Evolutionary conservation across 2,888 invertebrate species (phyloP).

Genomic region (Odontocerum albicorne): DNA sequence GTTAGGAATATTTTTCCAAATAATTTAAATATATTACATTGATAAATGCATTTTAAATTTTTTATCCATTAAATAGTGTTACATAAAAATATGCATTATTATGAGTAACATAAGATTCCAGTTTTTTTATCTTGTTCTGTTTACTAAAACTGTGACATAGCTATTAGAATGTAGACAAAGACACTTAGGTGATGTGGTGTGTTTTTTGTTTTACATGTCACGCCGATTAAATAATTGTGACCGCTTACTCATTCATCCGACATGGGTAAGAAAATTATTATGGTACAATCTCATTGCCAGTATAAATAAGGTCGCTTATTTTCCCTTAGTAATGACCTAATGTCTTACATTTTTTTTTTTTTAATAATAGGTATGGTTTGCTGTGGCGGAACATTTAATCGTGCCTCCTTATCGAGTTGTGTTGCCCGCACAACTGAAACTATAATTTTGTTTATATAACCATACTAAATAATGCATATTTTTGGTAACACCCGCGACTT

Average conservation of each 20-base stretch:
- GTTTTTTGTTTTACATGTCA: constrained; percentile 38
- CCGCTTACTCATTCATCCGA: constrained; percentile 35
- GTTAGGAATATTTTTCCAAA: too few relatives aligned
- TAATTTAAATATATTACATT: too few relatives aligned
- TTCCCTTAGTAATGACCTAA: constrained; percentile 53
- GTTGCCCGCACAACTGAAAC: too few relatives aligned
- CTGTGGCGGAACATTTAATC: not conserved
- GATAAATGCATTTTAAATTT: too few relatives aligned
- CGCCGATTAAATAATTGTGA: constrained; percentile 36
- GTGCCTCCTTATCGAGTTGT: too few relatives aligned
- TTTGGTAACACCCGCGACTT: constrained; percentile 40
- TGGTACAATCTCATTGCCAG: constrained; percentile 46
- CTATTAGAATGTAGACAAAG: constrained; percentile 30
- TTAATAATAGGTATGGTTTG: not conserved
- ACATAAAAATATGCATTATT: constrained; percentile 54
- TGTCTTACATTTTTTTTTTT: not conserved
- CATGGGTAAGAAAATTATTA: constrained; percentile 36
- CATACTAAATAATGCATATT: constrained; percentile 51
- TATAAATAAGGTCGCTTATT: constrained; percentile 45
- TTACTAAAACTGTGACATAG: constrained; percentile 10
- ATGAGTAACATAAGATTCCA: too few relatives aligned
- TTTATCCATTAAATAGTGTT: too few relatives aligned
- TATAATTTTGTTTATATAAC: too few relatives aligned
- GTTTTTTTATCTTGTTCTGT: not conserved
- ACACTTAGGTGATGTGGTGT: constrained; percentile 33